Percentiles rank a stretch among this genome's conserved stretches.
These are phyloP conservation scores for Steatornis caripensis DNA, from an alignment of 2,113 vertebrate genomes.

Conservation along the genomic window DNA sequence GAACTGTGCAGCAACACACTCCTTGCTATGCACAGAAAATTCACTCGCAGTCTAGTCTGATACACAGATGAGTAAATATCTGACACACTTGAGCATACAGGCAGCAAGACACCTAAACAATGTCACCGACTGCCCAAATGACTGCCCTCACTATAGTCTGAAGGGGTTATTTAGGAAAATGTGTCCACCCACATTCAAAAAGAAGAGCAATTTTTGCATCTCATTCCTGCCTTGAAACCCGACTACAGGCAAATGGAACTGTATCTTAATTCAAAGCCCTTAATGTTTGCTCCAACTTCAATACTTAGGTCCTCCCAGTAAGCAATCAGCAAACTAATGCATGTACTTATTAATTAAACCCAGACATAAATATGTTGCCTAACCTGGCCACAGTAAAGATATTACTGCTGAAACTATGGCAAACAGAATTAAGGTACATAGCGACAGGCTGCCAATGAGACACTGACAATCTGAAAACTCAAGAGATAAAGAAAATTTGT, in stretches of 20 bases:
- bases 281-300: not conserved
- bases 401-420: not conserved
- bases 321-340: not conserved
- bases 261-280: not conserved
- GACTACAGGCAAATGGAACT: not conserved
- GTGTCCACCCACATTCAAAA: not conserved
- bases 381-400: not conserved
- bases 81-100: constrained; percentile 22
- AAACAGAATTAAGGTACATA: not conserved
- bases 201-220: constrained; percentile 7
- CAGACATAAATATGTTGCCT: not conserved
- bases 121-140: not conserved
- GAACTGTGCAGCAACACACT: constrained; percentile 6
- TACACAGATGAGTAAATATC: constrained; percentile 30
- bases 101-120: constrained; percentile 12
- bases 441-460: not conserved
- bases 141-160: not conserved
- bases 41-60: not conserved
- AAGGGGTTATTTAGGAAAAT: not conserved
- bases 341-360: not conserved
- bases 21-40: not conserved
- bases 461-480: not conserved
- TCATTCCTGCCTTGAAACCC: not conserved
- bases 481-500: not conserved
- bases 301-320: not conserved